Base-by-base conservation (phyloP, 2,888 invertebrate genomes). In the Pristionchus fissidentatus region DNA sequence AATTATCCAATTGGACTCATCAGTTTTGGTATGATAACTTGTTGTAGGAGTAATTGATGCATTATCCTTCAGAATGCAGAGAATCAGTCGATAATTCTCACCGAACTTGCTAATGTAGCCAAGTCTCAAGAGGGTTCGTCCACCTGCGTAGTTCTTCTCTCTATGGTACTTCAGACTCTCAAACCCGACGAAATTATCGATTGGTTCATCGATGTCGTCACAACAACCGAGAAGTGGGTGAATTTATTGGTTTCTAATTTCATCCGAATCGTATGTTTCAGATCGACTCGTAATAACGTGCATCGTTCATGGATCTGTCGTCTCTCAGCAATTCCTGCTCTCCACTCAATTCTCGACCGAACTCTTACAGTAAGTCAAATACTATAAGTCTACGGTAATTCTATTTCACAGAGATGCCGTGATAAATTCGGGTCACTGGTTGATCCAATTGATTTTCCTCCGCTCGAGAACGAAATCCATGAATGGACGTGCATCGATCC, bases 401-500 rank as follows among this genome's bases (percentile, higher is more conserved):
- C 29, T 29, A 3, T 19, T 41, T 49, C n/a, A 3, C 38, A 79
- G 75, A 32, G 49, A 49, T 77, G 75, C n/a, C 55, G 38, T 29
- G 4, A 15, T 13, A 22, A 19, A 7, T 57, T 55, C 79, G 43
- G 38, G 19, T 38, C 79, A 38, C 35, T 10, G 8, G 3, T n/a
- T 26, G 79, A 79, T 57, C 55, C 55, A 1, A 26, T 57, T 5
- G 26, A 57, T n/a, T 57, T 55, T n/a, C 79, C 79, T 29, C 57
- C 43, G n/a, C 35, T 35, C 3, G 13, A 4, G 5, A 35, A 62
- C 22, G 62, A 60, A 35, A 46, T 52, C 29, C 80, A 81, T 26
- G 80, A 81, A 3, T 46, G 43, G 38, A 81, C 80, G 2, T 81
- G 80, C 22, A 43, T 81, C 62, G 80, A 81, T 81, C 62, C 80